Percentiles rank a stretch among this genome's conserved stretches.
Evolutionary conservation across 2,888 invertebrate species (phyloP).

Genomic region (Pemphredon lugubris): DNA sequence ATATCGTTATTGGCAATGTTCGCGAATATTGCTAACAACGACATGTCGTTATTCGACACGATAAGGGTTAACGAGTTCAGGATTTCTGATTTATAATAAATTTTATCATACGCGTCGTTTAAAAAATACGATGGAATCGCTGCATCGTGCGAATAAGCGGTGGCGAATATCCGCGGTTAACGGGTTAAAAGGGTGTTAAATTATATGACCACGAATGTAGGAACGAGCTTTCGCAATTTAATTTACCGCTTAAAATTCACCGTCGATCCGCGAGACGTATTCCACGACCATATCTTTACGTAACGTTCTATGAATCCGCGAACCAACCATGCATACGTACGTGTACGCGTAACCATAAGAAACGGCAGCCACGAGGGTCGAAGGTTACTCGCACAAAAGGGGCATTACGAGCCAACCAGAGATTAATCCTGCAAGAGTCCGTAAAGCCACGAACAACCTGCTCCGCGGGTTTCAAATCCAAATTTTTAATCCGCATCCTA

Average conservation of each 20-base stretch:
- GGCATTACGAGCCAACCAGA: constrained; percentile 27
- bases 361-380: constrained; percentile 16
- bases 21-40: no score
- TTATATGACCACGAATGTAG: no score
- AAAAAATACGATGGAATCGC: no score
- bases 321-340: not conserved
- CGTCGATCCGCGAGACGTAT: not conserved
- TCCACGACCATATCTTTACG: not conserved
- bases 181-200: no score
- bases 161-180: no score
- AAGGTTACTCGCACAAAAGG: constrained; percentile 35
- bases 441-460: constrained; percentile 15
- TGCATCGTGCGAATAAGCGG: no score
- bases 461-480: not conserved
- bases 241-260: not conserved
- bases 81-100: no score
- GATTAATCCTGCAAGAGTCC: constrained; percentile 49
- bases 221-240: not conserved
- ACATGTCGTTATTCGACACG: no score
- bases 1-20: no score
- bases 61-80: no score
- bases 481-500: constrained; percentile 45
- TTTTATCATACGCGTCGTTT: no score
- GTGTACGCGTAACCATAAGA: constrained; percentile 25
- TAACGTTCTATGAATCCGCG: not conserved